A percentile compares a stretch with the other conserved stretches of the same genome.
Conservation (phyloP, 2,113 vertebrate genomes). For the Lutjanus erythropterus region DNA sequence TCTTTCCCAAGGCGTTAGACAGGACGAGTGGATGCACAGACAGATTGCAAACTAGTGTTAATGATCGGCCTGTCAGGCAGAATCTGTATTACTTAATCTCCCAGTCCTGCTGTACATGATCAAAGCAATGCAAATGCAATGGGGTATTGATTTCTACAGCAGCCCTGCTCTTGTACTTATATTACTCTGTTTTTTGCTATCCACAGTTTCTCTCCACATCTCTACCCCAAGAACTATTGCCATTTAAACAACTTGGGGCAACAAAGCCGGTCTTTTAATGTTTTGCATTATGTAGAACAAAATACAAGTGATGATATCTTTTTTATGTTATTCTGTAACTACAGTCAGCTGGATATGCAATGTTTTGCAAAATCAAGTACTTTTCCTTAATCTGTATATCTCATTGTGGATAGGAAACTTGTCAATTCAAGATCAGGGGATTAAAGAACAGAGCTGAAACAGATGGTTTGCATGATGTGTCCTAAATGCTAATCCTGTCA, state of each 20-base stretch:
- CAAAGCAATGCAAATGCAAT: conserved; percentile 78
- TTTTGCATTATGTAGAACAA: neutral
- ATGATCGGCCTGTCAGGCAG: conserved; percentile 76
- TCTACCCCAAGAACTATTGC: no score
- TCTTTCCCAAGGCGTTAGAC: conserved; percentile 76
- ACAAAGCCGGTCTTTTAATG: neutral
- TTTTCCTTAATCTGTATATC: conserved; percentile 40
- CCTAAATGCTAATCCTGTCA: conserved; percentile 66
- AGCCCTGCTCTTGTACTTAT: conserved; percentile 54
- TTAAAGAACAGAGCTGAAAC: conserved; percentile 63
- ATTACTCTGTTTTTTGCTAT: conserved; percentile 46
- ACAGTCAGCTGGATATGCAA: neutral
- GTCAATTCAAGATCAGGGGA: conserved; percentile 63
- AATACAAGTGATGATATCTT: neutral
- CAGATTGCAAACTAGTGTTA: conserved; percentile 78
- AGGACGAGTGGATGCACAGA: conserved; percentile 60
- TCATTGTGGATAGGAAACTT: conserved; percentile 58
- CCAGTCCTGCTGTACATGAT: conserved; percentile 67
- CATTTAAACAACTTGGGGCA: conserved; percentile 40
- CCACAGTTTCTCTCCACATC: conserved; percentile 41
- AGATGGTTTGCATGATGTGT: conserved; percentile 72
- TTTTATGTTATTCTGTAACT: conserved; percentile 6
- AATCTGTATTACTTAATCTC: conserved; percentile 78
- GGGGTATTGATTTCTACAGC: conserved; percentile 76
- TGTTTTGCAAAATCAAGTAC: conserved; percentile 16